Percentiles rank a stretch among this genome's conserved stretches.
These are phyloP conservation scores for Saccopteryx bilineata DNA, from an alignment of 2,113 vertebrate genomes.

Conservation along the genomic window DNA sequence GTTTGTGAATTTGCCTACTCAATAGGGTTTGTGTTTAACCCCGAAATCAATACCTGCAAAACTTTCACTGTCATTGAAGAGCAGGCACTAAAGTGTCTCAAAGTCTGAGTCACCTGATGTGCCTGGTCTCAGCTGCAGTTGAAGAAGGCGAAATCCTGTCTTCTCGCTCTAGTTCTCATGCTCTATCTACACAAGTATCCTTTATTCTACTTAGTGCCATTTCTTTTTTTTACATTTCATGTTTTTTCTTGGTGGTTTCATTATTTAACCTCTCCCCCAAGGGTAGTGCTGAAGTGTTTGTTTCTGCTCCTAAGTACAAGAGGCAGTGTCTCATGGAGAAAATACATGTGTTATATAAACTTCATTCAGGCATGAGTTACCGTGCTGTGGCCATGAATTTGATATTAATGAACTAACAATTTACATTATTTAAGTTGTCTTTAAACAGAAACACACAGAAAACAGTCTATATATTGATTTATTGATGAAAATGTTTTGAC, in stretches of 20 bases:
- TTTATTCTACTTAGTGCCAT: neutral
- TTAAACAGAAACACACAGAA: neutral
- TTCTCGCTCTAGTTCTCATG: neutral
- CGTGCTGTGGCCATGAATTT: too few species aligned
- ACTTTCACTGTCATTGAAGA: neutral
- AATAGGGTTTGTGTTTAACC: neutral
- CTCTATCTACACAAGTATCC: too few species aligned
- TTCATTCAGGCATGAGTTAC: neutral
- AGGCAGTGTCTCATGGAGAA: neutral
- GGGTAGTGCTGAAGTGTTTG: neutral
- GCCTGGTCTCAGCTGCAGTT: neutral
- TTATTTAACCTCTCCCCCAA: neutral
- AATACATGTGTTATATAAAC: neutral
- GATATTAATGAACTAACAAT: neutral
- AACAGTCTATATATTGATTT: neutral
- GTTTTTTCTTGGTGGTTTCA: neutral
- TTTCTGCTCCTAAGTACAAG: neutral
- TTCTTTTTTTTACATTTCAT: neutral
- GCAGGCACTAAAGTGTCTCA: neutral
- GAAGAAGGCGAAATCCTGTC: neutral
- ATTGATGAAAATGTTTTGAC: neutral
- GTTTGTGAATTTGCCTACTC: neutral
- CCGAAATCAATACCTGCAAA: neutral
- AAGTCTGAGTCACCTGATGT: neutral
- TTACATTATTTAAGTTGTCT: neutral